Base-by-base conservation (phyloP, 2,888 invertebrate species). In the Aspidiotus rigidus region DNA sequence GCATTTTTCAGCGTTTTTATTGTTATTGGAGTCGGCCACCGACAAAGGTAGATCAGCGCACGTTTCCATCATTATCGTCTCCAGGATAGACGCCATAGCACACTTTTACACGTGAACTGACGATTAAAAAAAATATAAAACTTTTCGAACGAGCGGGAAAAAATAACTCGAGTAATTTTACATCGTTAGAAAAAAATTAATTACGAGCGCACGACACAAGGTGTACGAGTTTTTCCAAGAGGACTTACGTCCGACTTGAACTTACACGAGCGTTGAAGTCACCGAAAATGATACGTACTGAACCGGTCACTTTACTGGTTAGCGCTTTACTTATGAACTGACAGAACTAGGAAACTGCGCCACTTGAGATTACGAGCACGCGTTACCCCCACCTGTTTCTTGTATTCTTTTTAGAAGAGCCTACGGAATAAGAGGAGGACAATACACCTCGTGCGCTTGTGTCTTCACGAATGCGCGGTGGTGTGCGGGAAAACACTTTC, bases 1-100 rank as follows among this genome's bases (percentile, higher is more conserved):
- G 70, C 73, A 74, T 56, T 62, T 71, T 69, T 69, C 71, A 67
- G 16, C 64, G n/a, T 17, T 41, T 15, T 56, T 62, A 59, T 40
- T 64, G 53, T 62, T 72, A 49, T 71, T 72, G 16, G 59, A 67
- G 40, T 71, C 71, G 42, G 70, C 69, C 49, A 49, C 49, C 49
- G 49, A 13, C 62, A 72, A 66, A 62, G 15, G 54, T 71, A 64
- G 17, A 2, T 64, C 40, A 54, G 49, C 64, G 62, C 62, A 62
- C 17, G 44, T 62, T 39, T 64, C 59, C 66, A 66, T 66, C 44
- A 44, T 44, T 17, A 57, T 13, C 5, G 64, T 56, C 41, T 64
- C 64, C 55, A 64, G 13, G 1, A 64, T 64, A 3, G 64, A 64
- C 2, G 49, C 49, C 64, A 64, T 49, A 2, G n/a, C 11, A 13